phyloP scores from a whole-genome alignment of 2,113 vertebrate species.

The Pluvianellus socialis region DNA sequence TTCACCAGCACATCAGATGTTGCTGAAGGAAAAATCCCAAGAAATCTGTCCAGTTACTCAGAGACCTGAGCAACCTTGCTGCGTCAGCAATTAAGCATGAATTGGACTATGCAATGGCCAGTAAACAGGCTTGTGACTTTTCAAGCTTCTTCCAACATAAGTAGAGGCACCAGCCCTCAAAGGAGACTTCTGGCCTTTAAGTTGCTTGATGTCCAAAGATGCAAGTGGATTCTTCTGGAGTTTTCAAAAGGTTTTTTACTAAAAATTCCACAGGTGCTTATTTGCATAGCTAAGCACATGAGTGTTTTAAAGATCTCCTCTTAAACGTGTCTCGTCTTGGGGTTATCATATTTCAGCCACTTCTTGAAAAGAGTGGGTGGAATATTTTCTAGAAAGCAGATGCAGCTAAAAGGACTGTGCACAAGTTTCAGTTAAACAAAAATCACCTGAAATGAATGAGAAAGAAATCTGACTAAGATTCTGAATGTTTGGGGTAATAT shows the following conservation, averaged over 20 bases:
- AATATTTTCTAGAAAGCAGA: background rate
- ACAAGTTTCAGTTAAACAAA: background rate
- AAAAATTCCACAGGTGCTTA: background rate
- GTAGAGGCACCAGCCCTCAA: background rate
- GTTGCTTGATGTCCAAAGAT: background rate
- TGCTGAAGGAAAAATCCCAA: background rate
- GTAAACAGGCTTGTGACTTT: background rate
- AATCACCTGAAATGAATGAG: background rate
- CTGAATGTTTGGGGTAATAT: background rate
- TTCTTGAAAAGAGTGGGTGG: background rate
- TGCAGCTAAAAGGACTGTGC: background rate
- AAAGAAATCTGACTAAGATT: background rate
- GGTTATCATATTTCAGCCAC: background rate
- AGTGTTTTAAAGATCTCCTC: background rate
- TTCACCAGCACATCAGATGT: background rate
- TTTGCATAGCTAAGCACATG: background rate
- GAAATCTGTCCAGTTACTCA: background rate
- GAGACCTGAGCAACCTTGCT: background rate
- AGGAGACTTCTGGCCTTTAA: background rate
- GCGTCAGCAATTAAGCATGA: background rate
- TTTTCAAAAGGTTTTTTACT: background rate
- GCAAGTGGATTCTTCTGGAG: background rate
- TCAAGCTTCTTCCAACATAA: background rate
- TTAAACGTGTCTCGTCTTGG: background rate
- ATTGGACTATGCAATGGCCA: background rate